These are phyloP conservation scores for Drosophila dives DNA, from an alignment of 2,888 invertebrate species.

Conservation along the genomic window DNA sequence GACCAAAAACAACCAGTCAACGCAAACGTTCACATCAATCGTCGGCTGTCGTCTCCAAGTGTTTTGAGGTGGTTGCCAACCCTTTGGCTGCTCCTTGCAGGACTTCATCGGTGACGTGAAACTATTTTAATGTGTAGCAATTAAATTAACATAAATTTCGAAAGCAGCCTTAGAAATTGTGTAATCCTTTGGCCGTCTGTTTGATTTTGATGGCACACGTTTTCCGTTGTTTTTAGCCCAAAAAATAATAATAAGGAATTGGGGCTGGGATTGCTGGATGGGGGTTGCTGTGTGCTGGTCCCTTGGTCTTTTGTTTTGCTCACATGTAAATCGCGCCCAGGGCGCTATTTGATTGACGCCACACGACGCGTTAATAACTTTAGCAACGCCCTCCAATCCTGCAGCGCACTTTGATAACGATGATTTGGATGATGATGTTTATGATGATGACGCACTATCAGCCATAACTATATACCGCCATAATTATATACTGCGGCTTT, in stretches of 20 bases:
- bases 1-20: conserved; percentile 12
- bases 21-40: conserved; percentile 50
- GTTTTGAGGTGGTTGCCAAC: conserved; percentile 29
- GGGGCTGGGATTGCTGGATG: background rate
- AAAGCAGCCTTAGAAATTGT: conserved; percentile 43
- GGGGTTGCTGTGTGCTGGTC: background rate
- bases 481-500: conserved; percentile 62
- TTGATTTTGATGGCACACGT: conserved; percentile 56
- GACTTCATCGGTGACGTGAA: conserved; percentile 63
- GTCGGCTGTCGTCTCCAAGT: conserved; percentile 55
- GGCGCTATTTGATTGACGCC: conserved; percentile 77
- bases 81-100: conserved; percentile 50
- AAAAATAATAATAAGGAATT: conserved; percentile 38
- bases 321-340: conserved; percentile 63
- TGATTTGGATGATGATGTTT: conserved; percentile 25
- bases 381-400: conserved; percentile 74
- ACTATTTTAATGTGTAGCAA: conserved; percentile 80
- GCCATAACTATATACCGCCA: conserved; percentile 46
- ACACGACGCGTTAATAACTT: conserved; percentile 79
- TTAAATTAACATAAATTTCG: conserved; percentile 78
- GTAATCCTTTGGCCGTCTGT: conserved; percentile 57
- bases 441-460: conserved; percentile 72
- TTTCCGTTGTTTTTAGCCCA: conserved; percentile 68
- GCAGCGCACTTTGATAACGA: conserved; percentile 61
- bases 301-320: conserved; percentile 35